These are phyloP conservation scores for Myiotriccus ornatus DNA, from an alignment of 2,797 vertebrate genomes.

Conservation along the genomic window DNA sequence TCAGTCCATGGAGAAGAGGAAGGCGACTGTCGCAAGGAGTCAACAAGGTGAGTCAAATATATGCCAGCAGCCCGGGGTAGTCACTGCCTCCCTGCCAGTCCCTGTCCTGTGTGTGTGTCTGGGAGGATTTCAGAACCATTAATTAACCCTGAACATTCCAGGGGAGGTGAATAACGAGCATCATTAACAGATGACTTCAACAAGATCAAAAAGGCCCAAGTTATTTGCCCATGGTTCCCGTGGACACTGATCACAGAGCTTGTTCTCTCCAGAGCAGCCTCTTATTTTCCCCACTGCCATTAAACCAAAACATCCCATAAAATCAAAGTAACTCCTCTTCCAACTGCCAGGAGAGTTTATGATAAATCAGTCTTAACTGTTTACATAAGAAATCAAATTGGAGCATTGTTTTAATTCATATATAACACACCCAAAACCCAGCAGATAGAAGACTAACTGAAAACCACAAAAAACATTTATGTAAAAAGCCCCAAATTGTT, in stretches of 20 bases:
- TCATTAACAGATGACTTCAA: not conserved
- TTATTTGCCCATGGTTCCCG: not conserved
- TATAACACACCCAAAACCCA: not conserved
- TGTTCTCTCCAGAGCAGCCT: not conserved
- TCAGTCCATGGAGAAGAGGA: not conserved
- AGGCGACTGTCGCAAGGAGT: not conserved
- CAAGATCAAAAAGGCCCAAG: slow-evolving; percentile 26
- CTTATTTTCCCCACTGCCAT: slow-evolving; percentile 18
- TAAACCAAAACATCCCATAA: not conserved
- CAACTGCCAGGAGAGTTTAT: not conserved
- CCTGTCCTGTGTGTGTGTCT: not conserved
- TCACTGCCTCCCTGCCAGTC: slow-evolving; percentile 1
- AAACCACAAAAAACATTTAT: not conserved
- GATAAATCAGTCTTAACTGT: not conserved
- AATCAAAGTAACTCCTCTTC: not conserved
- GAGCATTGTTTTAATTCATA: not conserved
- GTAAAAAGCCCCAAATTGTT: not conserved
- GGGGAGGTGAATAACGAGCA: slow-evolving; percentile 27
- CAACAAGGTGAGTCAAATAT: slow-evolving; percentile 5
- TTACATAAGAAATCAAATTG: not conserved
- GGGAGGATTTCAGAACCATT: not conserved
- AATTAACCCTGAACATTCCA: slow-evolving; percentile 49
- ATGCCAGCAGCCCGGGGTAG: not conserved
- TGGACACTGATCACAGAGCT: not conserved
- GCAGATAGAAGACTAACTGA: not conserved